Evolutionary conservation across 2,888 invertebrate genomes (phyloP).

Genomic region (Lymantria dispar): DNA sequence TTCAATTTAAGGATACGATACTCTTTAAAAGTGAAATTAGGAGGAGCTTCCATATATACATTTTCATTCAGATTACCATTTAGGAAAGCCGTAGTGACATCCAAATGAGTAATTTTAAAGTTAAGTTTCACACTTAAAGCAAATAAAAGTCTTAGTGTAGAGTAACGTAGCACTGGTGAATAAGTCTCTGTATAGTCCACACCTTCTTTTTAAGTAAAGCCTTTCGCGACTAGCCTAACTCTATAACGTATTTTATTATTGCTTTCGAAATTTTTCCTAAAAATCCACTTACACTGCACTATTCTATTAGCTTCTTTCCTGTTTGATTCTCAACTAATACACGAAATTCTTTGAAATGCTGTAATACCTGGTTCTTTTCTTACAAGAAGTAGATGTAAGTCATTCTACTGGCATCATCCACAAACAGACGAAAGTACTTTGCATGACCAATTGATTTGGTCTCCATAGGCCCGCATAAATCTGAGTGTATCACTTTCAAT

Average conservation of each 20-base stretch:
- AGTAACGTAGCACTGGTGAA: constrained; percentile 1
- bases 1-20: neutral
- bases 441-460: no score
- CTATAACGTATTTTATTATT: constrained; percentile 1
- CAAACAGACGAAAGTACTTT: no score
- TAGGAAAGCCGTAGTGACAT: neutral
- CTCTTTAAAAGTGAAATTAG: constrained; percentile 1
- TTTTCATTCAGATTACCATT: neutral
- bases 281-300: neutral
- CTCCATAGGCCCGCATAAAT: neutral
- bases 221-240: constrained; percentile 1
- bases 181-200: constrained; percentile 6
- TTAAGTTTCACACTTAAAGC: neutral
- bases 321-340: no score
- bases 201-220: constrained; percentile 2
- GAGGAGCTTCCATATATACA: constrained; percentile 1
- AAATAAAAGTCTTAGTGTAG: neutral
- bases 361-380: no score
- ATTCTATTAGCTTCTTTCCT: neutral
- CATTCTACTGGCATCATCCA: no score
- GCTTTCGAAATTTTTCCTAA: constrained; percentile 2
- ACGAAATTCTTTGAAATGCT: no score
- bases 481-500: no score
- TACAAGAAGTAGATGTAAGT: no score
- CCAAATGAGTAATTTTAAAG: neutral